Percentiles rank a stretch among this genome's conserved stretches.
Evolutionary conservation across 2,888 invertebrate genomes (phyloP).

Genomic region (Apamea epomidion): DNA sequence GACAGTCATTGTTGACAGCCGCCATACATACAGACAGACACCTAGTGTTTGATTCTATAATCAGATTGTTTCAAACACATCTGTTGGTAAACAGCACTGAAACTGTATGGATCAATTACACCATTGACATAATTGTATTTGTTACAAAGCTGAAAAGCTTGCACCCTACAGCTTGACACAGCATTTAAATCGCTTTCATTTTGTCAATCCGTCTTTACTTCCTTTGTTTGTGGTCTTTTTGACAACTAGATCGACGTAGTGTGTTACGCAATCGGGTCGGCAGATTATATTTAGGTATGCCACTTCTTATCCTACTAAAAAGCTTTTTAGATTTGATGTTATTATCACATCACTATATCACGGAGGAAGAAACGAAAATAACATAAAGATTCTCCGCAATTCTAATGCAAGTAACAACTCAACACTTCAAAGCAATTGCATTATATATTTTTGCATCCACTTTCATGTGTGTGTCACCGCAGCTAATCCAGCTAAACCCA

Average conservation of each 20-base stretch:
- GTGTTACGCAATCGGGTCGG: background rate
- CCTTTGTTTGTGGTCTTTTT: background rate
- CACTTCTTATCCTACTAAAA: background rate
- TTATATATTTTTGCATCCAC: slow-evolving; percentile 18
- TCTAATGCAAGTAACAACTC: slow-evolving; percentile 42
- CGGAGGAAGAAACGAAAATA: slow-evolving; percentile 8
- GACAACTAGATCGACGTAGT: background rate
- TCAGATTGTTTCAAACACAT: slow-evolving; percentile 73
- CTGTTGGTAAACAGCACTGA: slow-evolving; percentile 60
- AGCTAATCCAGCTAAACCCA: slow-evolving; percentile 18
- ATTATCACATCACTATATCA: background rate
- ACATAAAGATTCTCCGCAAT: background rate
- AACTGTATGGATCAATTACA: slow-evolving; percentile 20
- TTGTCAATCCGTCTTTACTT: background rate
- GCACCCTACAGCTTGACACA: background rate
- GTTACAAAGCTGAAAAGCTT: background rate
- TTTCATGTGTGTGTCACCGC: slow-evolving; percentile 24
- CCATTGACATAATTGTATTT: slow-evolving; percentile 11
- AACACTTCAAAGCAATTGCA: slow-evolving; percentile 28
- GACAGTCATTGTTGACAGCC: slow-evolving; percentile 84
- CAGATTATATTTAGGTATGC: background rate
- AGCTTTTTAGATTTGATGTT: background rate
- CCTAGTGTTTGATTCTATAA: slow-evolving; percentile 79
- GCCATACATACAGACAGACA: slow-evolving; percentile 52
- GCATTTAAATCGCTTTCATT: slow-evolving; percentile 2